Conservation (phyloP, 2,888 invertebrate species). For the Thumatha senex region DNA sequence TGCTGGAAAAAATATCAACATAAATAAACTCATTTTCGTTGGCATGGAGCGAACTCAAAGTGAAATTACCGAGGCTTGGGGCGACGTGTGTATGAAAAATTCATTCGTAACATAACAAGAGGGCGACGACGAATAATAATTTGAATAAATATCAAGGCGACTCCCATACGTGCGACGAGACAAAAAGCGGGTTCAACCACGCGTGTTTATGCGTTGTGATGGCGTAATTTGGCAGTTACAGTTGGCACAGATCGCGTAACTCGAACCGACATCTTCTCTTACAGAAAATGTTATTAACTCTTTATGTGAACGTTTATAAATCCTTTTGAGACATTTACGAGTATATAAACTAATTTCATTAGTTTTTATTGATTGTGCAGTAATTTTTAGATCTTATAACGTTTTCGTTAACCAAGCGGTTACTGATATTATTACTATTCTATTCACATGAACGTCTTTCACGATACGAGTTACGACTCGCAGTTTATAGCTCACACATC, state of each 20-base stretch:
- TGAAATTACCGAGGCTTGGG: conserved; percentile 76
- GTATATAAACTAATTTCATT: conserved; percentile 38
- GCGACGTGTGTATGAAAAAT: conserved; percentile 81
- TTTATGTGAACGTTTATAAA: conserved; percentile 52
- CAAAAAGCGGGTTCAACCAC: conserved; percentile 71
- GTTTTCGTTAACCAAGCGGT: conserved; percentile 53
- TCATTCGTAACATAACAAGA: conserved; percentile 77
- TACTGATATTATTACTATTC: conserved; percentile 67
- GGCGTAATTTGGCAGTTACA: conserved; percentile 74
- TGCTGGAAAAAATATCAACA: conserved; percentile 58
- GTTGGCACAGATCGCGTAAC: conserved; percentile 58
- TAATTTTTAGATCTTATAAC: conserved; percentile 51
- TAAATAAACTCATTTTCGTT: conserved; percentile 73
- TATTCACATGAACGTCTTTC: conserved; percentile 69
- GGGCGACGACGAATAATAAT: conserved; percentile 78
- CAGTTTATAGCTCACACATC: conserved; percentile 68
- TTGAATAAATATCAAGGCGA: conserved; percentile 79
- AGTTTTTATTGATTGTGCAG: conserved; percentile 32
- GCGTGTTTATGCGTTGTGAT: conserved; percentile 75
- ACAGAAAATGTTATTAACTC: conserved; percentile 76
- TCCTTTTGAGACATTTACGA: conserved; percentile 48
- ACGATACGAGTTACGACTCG: conserved; percentile 61
- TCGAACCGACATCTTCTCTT: conserved; percentile 58
- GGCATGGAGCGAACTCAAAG: conserved; percentile 73
- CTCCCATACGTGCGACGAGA: conserved; percentile 68